Evolutionary conservation across 2,888 invertebrate genomes (phyloP).

Genomic region (Sarcophaga rosellei): DNA sequence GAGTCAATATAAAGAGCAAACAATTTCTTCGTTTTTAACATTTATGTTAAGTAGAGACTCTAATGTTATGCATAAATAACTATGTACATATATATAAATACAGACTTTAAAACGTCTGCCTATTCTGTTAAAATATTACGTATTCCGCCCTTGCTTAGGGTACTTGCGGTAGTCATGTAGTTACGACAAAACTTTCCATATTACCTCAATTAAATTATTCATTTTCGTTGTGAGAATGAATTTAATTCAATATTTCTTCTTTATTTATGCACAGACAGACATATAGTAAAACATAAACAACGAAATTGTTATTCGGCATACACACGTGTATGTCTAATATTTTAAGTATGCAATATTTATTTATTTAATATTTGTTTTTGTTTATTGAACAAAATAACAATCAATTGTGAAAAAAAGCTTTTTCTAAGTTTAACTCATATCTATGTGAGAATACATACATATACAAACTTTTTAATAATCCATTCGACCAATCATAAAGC

Average conservation of each 20-base stretch:
- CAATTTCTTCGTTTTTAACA: too few species aligned
- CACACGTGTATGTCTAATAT: background rate
- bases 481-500: conserved; percentile 47
- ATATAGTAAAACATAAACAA: background rate
- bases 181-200: background rate
- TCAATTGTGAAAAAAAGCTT: conserved; percentile 12
- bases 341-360: background rate
- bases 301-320: conserved; percentile 5
- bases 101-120: too few species aligned
- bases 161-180: too few species aligned
- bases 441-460: too few species aligned
- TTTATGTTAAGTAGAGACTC: too few species aligned
- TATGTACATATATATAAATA: too few species aligned
- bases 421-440: background rate
- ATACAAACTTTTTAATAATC: too few species aligned
- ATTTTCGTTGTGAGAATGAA: background rate
- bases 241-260: conserved; percentile 6
- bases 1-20: too few species aligned
- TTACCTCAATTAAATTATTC: background rate
- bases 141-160: too few species aligned
- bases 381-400: background rate
- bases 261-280: background rate
- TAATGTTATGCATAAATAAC: too few species aligned
- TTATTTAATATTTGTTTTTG: background rate
- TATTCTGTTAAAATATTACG: too few species aligned